Conservation (phyloP, 2,888 invertebrate species). For the Euplagia quadripunctaria region DNA sequence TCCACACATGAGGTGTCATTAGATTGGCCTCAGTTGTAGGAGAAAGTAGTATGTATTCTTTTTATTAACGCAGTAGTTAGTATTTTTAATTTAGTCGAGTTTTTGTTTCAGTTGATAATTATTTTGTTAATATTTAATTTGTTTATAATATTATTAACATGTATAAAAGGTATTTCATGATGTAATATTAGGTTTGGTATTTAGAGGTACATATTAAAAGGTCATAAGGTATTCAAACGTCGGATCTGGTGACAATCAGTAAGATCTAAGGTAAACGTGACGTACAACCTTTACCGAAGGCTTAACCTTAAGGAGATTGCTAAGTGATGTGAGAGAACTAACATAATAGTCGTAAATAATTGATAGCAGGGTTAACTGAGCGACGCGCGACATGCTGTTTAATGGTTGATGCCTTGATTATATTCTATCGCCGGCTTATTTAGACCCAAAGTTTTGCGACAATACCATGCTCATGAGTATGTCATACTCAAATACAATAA, state of each 20-base stretch:
- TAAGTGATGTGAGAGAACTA: not conserved
- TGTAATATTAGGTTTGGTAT: no score
- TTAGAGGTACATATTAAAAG: not conserved
- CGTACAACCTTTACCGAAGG: not conserved
- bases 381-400: not conserved
- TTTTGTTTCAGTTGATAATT: no score
- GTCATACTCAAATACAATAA: no score
- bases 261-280: not conserved
- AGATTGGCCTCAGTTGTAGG: no score
- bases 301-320: constrained; percentile 1
- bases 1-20: no score
- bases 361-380: not conserved
- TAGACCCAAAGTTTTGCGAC: not conserved
- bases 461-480: no score
- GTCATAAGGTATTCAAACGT: not conserved
- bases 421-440: not conserved
- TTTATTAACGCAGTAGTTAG: no score
- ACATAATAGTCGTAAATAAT: not conserved
- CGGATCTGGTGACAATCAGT: not conserved
- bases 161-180: not conserved
- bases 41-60: no score
- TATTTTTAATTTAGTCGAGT: no score
- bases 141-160: no score
- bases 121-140: no score
- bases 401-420: not conserved